A percentile compares a stretch with the other conserved stretches of the same genome.
Evolutionary conservation across 2,888 invertebrate species (phyloP).

Genomic region (Meloe dianella): DNA sequence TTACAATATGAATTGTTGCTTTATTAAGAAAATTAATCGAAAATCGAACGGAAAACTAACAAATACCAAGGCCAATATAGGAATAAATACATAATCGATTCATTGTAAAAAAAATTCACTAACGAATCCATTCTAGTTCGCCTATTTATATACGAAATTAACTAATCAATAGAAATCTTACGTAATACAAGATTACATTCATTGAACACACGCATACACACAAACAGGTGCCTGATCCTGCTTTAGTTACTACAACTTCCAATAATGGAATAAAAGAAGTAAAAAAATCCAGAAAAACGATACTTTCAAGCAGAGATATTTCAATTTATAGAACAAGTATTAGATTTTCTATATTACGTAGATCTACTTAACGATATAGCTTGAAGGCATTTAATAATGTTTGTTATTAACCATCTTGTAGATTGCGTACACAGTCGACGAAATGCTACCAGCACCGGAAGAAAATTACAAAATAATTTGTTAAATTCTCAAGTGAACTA

Average conservation of each 20-base stretch:
- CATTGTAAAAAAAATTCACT: neutral
- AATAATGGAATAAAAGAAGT: neutral
- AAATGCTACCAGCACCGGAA: slow-evolving; percentile 4
- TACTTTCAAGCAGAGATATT: neutral
- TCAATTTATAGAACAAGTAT: neutral
- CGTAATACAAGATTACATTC: neutral
- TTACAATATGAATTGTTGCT: too few relatives aligned
- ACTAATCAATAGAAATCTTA: slow-evolving; percentile 7
- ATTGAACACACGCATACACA: neutral
- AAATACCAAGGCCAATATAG: neutral
- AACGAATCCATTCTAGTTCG: slow-evolving; percentile 1
- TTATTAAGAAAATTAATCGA: neutral
- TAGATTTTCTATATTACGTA: neutral
- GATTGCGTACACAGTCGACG: neutral
- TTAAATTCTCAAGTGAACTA: neutral
- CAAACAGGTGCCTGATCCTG: slow-evolving; percentile 2
- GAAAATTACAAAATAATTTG: neutral
- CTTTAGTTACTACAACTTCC: neutral
- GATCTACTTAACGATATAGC: neutral
- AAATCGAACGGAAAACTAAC: neutral
- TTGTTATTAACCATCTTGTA: neutral
- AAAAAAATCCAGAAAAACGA: neutral
- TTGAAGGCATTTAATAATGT: slow-evolving; percentile 1
- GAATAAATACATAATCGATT: neutral
- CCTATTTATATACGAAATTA: neutral